Evolutionary conservation across 92 coral and sea anemone species (phyloP), one percentile per base, ranked within the genome.

Genomic region (Zoanthus sansibaricus): DNA sequence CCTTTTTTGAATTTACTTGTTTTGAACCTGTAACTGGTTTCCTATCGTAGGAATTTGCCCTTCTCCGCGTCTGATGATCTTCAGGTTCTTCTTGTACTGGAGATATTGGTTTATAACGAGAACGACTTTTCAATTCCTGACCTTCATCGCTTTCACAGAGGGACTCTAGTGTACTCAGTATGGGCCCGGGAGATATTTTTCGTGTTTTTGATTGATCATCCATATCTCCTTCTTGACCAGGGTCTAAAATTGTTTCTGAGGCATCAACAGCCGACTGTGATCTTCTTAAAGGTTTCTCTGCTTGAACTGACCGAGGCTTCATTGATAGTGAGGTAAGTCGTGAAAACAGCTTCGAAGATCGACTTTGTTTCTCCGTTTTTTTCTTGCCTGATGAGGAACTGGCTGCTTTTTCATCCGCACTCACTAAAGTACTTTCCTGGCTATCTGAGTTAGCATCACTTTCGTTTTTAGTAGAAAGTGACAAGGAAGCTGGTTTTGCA

Each of bases 251-350:
- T 46, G 58, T 9, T 66, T 48, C 74, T 6, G 47, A 46, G 18
- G 45, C 48, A 46, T 66, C 75, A n/a, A 33, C 85, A 0, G 75
- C 6, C 1, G 85, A 80, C 6, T 46, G 59, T 11, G 85, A 66
- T 45, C 85, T 80, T 3, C 73, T 74, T 44, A 80, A 67, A 14
- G 85, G 42, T 47, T 80, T 80, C n/a, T 80, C 85, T 66, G 73
- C 18, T 46, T 20, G 45, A 9, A 9, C 37, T 61, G 72, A 44
- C 9, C 85, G 85, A 3, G 85, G 85, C 67, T 80, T 80, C 61
- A 80, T 30, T 0, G 85, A 44, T 13, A 80, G 85, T 37, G 85
- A 46, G 11, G n/a, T 80, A 58, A 80, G 32, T 18, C 85, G 85
- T 0, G 85, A 80, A 80, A 80, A 67, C 9, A 80, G 47, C 75